Conservation (phyloP, 2,113 vertebrate genomes). For the Serilophus lunatus region DNA sequence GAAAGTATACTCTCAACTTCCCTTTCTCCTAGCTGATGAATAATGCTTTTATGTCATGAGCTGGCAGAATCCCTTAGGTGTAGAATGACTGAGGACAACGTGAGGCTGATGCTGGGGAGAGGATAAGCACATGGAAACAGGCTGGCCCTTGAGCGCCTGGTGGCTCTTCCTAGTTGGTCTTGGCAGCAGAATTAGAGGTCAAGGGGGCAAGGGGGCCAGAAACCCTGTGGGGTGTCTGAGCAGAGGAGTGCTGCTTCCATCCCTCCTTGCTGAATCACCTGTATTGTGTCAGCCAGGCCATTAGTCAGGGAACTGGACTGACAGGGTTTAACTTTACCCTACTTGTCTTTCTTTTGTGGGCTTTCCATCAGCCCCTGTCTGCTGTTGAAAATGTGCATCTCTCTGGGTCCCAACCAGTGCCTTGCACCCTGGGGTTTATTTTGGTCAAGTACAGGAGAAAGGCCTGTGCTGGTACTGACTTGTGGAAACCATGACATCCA, state of each 20-base stretch:
- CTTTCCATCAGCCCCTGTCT: neutral
- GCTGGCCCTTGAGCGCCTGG: neutral
- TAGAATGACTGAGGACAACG: neutral
- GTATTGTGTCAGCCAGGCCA: neutral
- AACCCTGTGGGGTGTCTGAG: rapidly evolving
- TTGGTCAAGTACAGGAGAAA: neutral
- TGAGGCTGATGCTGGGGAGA: neutral
- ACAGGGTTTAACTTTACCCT: neutral
- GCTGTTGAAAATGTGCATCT: neutral
- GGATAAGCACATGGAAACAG: neutral
- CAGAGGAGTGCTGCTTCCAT: neutral
- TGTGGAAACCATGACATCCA: neutral
- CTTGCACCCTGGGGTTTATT: neutral
- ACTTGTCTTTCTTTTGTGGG: neutral
- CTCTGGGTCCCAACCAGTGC: neutral
- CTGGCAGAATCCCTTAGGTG: neutral
- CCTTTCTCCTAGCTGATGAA: neutral
- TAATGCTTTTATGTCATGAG: neutral
- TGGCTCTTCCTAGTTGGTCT: neutral
- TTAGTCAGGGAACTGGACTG: neutral
- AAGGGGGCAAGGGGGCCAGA: neutral
- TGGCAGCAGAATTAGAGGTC: neutral
- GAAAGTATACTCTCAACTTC: neutral
- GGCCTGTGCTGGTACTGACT: neutral
- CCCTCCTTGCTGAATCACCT: neutral